phyloP scores from a whole-genome alignment of 2,888 invertebrate species.

The Magallana nippona region DNA sequence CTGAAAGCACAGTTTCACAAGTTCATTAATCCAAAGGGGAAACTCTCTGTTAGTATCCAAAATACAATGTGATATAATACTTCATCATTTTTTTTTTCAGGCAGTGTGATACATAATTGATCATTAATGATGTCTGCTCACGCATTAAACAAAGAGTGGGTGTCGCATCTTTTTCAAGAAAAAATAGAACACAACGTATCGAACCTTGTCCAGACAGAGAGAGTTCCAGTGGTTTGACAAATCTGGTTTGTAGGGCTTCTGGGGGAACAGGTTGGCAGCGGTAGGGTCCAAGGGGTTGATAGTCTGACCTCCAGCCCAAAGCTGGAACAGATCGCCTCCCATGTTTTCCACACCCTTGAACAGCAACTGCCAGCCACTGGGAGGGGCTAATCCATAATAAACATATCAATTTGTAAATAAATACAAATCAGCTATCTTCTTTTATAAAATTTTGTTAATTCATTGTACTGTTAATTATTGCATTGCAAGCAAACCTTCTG shows the following conservation, averaged over 20 bases:
- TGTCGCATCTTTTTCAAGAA: too few relatives aligned
- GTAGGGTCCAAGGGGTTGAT: conserved; percentile 58
- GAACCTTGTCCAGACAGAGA: conserved; percentile 65
- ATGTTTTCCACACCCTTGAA: conserved; percentile 69
- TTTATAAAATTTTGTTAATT: too few relatives aligned
- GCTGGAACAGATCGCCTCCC: conserved; percentile 64
- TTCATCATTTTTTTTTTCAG: background rate
- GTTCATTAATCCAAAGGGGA: too few relatives aligned
- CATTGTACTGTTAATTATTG: background rate
- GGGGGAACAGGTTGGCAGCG: conserved; percentile 63
- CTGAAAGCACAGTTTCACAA: conserved; percentile 48
- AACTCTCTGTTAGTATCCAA: too few relatives aligned
- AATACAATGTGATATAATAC: background rate
- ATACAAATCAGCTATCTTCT: background rate
- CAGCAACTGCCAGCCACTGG: conserved; percentile 63
- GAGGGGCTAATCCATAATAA: conserved; percentile 33
- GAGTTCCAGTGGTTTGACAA: conserved; percentile 66
- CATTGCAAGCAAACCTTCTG: background rate
- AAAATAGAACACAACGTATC: too few relatives aligned
- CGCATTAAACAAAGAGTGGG: too few relatives aligned
- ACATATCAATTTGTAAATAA: background rate
- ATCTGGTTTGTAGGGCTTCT: conserved; percentile 67
- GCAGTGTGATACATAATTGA: too few relatives aligned
- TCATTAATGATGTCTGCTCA: too few relatives aligned
- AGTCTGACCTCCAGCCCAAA: conserved; percentile 62